Evolutionary conservation across 2,113 vertebrate genomes (phyloP).

Genomic region (Vanacampus margaritifer): DNA sequence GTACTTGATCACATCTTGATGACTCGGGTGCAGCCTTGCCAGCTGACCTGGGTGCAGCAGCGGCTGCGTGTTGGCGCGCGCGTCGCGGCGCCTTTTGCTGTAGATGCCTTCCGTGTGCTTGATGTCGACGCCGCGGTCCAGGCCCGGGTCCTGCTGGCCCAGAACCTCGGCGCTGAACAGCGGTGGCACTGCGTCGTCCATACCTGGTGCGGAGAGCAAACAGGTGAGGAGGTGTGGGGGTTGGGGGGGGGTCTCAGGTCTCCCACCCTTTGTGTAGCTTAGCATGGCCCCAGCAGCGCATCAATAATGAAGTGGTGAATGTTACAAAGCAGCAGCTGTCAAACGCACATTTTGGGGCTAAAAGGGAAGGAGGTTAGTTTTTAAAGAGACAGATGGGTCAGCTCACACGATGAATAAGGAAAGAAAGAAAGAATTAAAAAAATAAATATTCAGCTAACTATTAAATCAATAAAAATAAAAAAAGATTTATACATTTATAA

Average conservation of each 20-base stretch:
- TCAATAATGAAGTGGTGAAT: slow-evolving; percentile 58
- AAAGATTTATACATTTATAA: too few relatives aligned
- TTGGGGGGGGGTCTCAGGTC: slow-evolving; percentile 12
- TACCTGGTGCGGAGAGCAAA: slow-evolving; percentile 64
- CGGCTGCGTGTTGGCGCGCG: slow-evolving; percentile 9
- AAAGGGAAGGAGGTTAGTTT: too few relatives aligned
- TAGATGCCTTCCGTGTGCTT: slow-evolving; percentile 73
- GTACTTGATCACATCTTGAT: too few relatives aligned
- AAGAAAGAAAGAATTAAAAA: too few relatives aligned
- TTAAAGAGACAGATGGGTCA: too few relatives aligned
- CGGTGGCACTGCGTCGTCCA: slow-evolving; percentile 78
- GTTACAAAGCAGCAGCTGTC: slow-evolving; percentile 58
- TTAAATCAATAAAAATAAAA: too few relatives aligned
- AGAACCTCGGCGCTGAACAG: slow-evolving; percentile 62
- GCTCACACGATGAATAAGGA: too few relatives aligned
- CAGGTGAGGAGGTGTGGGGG: slow-evolving; percentile 8
- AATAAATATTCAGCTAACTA: too few relatives aligned
- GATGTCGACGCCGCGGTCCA: slow-evolving; percentile 40
- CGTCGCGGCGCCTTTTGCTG: slow-evolving; percentile 63
- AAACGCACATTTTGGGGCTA: not conserved
- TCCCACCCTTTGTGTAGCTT: slow-evolving; percentile 41
- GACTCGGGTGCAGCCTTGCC: too few relatives aligned
- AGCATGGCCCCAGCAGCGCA: slow-evolving; percentile 14
- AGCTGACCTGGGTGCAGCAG: not conserved
- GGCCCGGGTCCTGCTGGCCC: slow-evolving; percentile 44